These are phyloP conservation scores for Tortrix viridana DNA, from an alignment of 2,888 invertebrate genomes.

Conservation along the genomic window DNA sequence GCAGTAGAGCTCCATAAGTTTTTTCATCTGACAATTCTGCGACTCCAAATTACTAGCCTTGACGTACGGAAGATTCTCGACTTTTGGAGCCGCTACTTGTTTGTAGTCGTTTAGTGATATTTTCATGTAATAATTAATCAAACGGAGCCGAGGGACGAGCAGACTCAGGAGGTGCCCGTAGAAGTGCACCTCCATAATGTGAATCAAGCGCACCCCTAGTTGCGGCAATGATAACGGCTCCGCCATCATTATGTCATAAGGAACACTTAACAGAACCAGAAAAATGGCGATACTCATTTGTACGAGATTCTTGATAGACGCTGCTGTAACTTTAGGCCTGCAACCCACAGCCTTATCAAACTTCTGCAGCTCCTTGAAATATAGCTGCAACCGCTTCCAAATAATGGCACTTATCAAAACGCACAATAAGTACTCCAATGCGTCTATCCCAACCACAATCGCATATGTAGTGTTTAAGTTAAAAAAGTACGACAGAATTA, in stretches of 20 bases:
- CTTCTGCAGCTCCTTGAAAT: constrained; percentile 53
- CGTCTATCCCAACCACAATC: constrained; percentile 21
- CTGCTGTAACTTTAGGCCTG: constrained; percentile 49
- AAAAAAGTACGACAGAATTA: constrained; percentile 20
- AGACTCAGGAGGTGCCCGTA: constrained; percentile 61
- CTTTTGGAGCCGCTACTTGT: constrained; percentile 42
- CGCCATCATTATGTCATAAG: constrained; percentile 32
- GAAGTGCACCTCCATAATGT: constrained; percentile 56
- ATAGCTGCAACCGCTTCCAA: constrained; percentile 51
- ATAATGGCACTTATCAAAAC: constrained; percentile 48
- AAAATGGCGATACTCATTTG: constrained; percentile 44
- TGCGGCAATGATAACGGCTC: constrained; percentile 28
- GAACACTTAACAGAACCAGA: constrained; percentile 33
- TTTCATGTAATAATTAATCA: constrained; percentile 61
- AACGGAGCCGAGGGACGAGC: constrained; percentile 54
- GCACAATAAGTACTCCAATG: constrained; percentile 45
- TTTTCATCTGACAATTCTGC: constrained; percentile 53
- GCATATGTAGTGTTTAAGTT: not conserved
- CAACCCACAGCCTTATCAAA: constrained; percentile 59
- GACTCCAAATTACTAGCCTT: constrained; percentile 42
- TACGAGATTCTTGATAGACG: constrained; percentile 50
- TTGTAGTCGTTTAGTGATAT: constrained; percentile 48
- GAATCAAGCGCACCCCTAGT: constrained; percentile 47
- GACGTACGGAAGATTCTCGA: constrained; percentile 48
- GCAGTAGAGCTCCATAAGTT: constrained; percentile 62